These are phyloP conservation scores for Oophaga pumilio DNA, from an alignment of 2,113 vertebrate genomes.

Conservation along the genomic window DNA sequence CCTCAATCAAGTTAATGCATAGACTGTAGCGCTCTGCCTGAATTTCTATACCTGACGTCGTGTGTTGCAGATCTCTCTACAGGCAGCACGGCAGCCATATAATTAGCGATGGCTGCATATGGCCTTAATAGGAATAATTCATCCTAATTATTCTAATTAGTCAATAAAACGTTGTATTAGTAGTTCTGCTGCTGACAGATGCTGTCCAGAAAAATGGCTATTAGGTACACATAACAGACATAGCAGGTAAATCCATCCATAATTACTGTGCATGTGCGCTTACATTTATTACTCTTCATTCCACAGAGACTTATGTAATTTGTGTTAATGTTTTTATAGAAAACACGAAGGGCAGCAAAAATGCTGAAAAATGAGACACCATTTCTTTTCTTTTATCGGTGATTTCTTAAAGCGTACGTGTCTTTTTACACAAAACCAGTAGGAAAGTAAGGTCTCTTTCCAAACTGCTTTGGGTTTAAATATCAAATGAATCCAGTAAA, in stretches of 20 bases:
- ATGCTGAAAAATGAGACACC: background rate
- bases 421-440: too few species aligned
- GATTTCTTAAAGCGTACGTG: too few species aligned
- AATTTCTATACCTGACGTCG: background rate
- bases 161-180: constrained; percentile 37
- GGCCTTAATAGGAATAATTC: constrained; percentile 47
- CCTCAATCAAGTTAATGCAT: background rate
- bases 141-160: constrained; percentile 34
- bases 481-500: too few species aligned
- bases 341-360: background rate
- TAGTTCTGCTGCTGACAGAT: constrained; percentile 27
- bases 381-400: too few species aligned
- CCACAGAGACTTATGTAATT: background rate
- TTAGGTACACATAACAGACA: background rate
- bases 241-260: background rate
- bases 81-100: constrained; percentile 20
- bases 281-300: background rate
- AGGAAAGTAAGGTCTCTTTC: too few species aligned
- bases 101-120: constrained; percentile 38
- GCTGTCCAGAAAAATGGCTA: constrained; percentile 21
- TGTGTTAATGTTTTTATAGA: background rate
- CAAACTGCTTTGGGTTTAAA: too few species aligned
- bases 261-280: background rate
- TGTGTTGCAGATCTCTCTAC: background rate
- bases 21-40: background rate